A percentile compares a stretch with the other conserved stretches of the same genome.
These are phyloP conservation scores for Dicyrtomina minuta DNA, from an alignment of 2,888 invertebrate species.

Conservation along the genomic window DNA sequence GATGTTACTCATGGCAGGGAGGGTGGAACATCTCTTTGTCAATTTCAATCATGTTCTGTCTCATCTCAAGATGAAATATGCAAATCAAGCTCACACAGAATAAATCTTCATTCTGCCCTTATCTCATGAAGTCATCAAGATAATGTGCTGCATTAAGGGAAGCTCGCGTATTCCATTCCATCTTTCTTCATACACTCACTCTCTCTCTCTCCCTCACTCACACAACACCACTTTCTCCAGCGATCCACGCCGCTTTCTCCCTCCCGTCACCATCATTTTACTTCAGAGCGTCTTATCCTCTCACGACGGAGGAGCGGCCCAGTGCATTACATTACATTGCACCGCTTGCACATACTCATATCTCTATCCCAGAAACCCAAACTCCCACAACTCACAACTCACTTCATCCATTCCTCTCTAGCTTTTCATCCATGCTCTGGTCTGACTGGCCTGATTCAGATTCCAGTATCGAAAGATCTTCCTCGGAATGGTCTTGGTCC, in stretches of 20 bases:
- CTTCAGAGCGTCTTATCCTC: background rate
- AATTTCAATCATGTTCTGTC: constrained; percentile 40
- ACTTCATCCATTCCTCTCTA: too few species aligned
- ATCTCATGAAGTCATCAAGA: constrained; percentile 38
- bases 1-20: constrained; percentile 24
- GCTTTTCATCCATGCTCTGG: background rate
- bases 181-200: background rate
- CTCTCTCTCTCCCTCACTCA: constrained; percentile 11
- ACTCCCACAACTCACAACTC: background rate
- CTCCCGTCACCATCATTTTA: too few species aligned
- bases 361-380: too few species aligned
- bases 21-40: constrained; percentile 31
- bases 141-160: constrained; percentile 35
- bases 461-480: too few species aligned
- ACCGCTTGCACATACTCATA: too few species aligned
- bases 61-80: constrained; percentile 37
- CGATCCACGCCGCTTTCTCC: too few species aligned
- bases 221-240: background rate
- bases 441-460: too few species aligned
- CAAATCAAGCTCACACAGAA: constrained; percentile 39
- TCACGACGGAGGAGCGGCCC: too few species aligned
- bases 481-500: too few species aligned
- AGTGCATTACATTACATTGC: too few species aligned
- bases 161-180: background rate
- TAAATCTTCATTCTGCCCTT: constrained; percentile 37